Percentiles rank a stretch among this genome's conserved stretches.
phyloP scores from a whole-genome alignment of 2,113 vertebrate species.

The Arizona elegans region DNA sequence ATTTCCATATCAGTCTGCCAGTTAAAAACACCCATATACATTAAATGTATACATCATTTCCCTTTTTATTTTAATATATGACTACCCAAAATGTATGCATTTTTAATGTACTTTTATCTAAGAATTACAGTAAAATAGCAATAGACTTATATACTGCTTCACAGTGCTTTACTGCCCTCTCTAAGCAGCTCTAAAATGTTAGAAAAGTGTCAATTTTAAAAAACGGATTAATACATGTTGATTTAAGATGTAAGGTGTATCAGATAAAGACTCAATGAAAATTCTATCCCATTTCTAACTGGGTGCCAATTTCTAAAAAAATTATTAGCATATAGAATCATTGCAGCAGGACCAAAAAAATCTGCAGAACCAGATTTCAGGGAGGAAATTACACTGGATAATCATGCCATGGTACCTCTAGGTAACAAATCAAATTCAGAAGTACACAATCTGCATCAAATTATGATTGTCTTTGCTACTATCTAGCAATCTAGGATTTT shows the following conservation, averaged over 20 bases:
- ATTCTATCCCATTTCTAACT: neutral
- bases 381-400: neutral
- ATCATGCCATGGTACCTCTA: neutral
- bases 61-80: neutral
- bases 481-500: neutral
- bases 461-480: neutral
- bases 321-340: neutral
- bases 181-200: neutral
- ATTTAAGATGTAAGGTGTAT: neutral
- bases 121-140: neutral
- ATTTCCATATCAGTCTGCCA: neutral
- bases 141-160: too few relatives aligned
- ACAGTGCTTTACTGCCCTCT: too few relatives aligned
- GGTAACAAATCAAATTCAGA: neutral
- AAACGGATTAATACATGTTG: neutral
- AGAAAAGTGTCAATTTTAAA: neutral
- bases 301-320: neutral
- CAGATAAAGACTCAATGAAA: neutral
- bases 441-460: neutral
- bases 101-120: neutral
- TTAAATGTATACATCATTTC: neutral
- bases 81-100: neutral
- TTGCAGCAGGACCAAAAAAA: neutral
- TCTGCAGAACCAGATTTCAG: conserved; percentile 24
- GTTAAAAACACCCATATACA: neutral